phyloP scores from a whole-genome alignment of 2,113 vertebrate genomes.

The Sus scrofa region DNA sequence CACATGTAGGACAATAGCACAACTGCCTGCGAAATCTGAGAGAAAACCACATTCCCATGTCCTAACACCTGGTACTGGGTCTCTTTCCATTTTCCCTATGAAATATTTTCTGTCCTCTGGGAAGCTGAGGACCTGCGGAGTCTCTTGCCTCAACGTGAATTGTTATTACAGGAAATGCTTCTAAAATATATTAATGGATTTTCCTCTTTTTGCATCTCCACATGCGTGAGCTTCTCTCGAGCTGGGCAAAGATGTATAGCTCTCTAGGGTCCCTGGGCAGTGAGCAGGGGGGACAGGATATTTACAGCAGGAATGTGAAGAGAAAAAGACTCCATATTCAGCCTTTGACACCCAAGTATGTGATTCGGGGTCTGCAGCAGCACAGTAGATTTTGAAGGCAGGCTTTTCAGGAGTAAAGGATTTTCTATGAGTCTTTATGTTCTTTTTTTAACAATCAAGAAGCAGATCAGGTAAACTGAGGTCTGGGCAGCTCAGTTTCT shows the following conservation, averaged over 20 bases:
- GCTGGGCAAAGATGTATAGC: neutral
- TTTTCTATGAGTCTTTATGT: neutral
- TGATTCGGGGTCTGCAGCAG: neutral
- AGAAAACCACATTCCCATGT: neutral
- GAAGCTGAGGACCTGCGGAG: neutral
- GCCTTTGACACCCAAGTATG: neutral
- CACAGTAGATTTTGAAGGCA: neutral
- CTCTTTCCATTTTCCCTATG: neutral
- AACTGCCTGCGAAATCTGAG: neutral
- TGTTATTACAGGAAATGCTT: neutral
- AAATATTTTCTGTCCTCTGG: neutral
- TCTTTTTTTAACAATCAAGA: neutral
- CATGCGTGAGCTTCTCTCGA: neutral
- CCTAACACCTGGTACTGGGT: neutral
- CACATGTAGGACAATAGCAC: neutral
- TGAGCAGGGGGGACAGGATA: neutral
- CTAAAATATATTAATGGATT: neutral
- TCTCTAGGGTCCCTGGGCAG: neutral
- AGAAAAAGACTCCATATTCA: neutral
- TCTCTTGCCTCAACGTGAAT: neutral
- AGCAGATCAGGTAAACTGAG: neutral
- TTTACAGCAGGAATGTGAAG: neutral
- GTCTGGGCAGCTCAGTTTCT: neutral
- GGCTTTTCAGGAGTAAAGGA: neutral
- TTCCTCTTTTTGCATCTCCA: neutral